Evolutionary conservation across 2,113 vertebrate genomes (phyloP), one percentile per base, ranked within the genome.

Genomic region (Petromus typicus): DNA sequence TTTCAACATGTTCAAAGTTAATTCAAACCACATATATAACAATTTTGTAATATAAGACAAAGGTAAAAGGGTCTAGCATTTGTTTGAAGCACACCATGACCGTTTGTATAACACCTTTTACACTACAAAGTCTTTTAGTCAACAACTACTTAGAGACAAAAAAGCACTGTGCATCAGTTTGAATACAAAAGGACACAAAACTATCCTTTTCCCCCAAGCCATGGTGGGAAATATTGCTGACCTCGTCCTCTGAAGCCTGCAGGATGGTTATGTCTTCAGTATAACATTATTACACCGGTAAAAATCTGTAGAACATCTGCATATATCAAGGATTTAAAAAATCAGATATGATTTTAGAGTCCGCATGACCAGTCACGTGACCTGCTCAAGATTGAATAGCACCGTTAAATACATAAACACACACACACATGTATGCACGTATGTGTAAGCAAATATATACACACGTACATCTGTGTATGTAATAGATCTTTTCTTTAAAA

Each of bases 281-380:
- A 98, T 98, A 98, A 98, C 98, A 99, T 99, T 99, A 99, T 99
- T 99, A 99, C 99, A 99, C 99, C 99, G 98, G 98, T 99, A 99
- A 99, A 99, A 99, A 99, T 99, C 99, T 99, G 99, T 99, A 99
- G 98, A 99, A 99, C 99, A 99, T 99, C 99, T 99, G 99, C 99
- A 99, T 99, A 99, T 99, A 99, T 99, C 98, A 99, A 99, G 99
- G 98, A 99, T 99, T 99, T 99, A 97, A 48, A 97, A 99, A 98
- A 99, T 99, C 99, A 99, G 99, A 99, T 99, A 99, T 99, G 99
- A 99, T 99, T 99, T 98, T 99, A 99, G 99, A 99, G 99, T 99
- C 99, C 99, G 99, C 99, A 99, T 99, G 99, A 99, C 99, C 99
- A 99, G 99, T 99, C 99, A 99, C 98, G 98, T 99, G 99, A 99